Evolutionary conservation across 2,113 vertebrate genomes (phyloP), one percentile per base, ranked within the genome.

Genomic region (Pyxicephalus adspersus): DNA sequence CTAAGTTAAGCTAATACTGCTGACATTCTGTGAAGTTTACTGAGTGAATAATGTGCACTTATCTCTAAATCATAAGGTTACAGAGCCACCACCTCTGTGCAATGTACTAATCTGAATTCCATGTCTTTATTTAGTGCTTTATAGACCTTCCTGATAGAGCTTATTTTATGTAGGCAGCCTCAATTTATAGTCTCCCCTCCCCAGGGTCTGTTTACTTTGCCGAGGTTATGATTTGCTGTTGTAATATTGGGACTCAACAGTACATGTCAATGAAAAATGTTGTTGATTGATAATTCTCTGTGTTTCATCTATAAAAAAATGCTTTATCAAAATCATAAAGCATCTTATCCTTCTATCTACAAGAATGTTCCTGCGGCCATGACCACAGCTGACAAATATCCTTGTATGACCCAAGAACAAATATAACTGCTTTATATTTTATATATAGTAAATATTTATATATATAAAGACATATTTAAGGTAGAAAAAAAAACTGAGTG

Each of bases 201-300:
- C 90, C 28, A 84, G 87, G 88, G 89, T 83, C 88, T 87, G 84
- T 90, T 89, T 89, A 83, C 87, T 91, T 90, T 84, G 83, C 88
- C 83, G 72, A 85, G 85, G 85, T 91, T 88, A 89, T 91, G 90
- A 90, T 91, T 90, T 90, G 88, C 88, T 87, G 86, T 86, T 85
- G 84, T 86, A 90, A 89, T 90, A 89, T 87, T 88, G 87, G 86
- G 85, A 87, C 85, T 89, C 87, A 85, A 87, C 83, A 75, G 85
- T 86, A 90, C 81, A 86, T 89, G 76, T 85, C 74, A 64, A 83
- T 86, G 83, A 87, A 83, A 89, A 89, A 86, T 87, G 86, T 22
- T 82, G 66, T 77, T 89, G 88, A 89, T 88, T 83, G 88, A 89
- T 91, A 86, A 88, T 83, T 65, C 80, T 83, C 83, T 81, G 1